These are phyloP conservation scores for Petrocephalus schoutedeni DNA, from an alignment of 2,797 vertebrate genomes.

Conservation along the genomic window DNA sequence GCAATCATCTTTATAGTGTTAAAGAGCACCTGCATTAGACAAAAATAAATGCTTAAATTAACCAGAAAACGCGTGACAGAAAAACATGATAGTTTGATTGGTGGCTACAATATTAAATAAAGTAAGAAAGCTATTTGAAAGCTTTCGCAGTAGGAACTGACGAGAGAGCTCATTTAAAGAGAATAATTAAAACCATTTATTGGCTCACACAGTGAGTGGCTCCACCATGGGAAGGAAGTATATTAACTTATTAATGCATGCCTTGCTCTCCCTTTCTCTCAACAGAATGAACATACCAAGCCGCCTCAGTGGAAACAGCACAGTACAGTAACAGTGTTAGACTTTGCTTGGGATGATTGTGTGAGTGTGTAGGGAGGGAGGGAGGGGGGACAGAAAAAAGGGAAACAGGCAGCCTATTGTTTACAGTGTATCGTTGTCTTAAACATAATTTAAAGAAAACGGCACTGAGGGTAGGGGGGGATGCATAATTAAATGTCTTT, in stretches of 20 bases:
- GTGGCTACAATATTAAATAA: background rate
- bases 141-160: background rate
- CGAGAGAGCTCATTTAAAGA: background rate
- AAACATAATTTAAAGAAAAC: background rate
- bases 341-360: slow-evolving; percentile 2
- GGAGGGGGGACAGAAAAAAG: background rate
- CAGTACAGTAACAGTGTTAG: background rate
- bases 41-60: background rate
- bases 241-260: slow-evolving; percentile 11
- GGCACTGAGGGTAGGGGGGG: background rate
- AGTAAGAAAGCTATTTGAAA: background rate
- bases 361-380: background rate
- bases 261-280: background rate
- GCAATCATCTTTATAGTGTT: background rate
- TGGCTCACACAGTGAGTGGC: background rate
- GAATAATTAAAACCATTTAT: slow-evolving; percentile 16
- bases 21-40: background rate
- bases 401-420: background rate
- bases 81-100: background rate
- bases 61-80: background rate
- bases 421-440: background rate
- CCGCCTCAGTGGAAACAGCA: background rate
- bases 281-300: background rate
- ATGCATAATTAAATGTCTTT: background rate
- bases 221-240: background rate